Conservation (phyloP, 2,113 vertebrate genomes). For the Salvelinus sp. region DNA sequence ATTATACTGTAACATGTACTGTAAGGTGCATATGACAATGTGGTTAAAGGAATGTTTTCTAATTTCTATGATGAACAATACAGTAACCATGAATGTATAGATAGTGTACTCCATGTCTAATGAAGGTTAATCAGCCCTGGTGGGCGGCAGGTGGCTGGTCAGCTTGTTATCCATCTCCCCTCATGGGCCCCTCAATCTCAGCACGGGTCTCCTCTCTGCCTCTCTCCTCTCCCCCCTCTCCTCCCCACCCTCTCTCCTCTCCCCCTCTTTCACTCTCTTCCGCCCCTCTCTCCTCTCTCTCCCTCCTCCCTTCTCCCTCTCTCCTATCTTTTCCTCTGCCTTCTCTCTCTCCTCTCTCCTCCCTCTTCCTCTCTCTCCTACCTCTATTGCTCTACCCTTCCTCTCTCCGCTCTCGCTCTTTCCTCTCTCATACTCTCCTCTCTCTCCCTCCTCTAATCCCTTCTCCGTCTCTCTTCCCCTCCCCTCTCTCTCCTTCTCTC, state of each 20-base stretch:
- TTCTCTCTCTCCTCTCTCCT: neutral
- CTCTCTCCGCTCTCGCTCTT: no score
- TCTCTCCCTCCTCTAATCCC: neutral
- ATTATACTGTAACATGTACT: no score
- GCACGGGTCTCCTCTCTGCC: neutral
- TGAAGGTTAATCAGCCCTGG: no score
- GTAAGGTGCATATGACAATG: no score
- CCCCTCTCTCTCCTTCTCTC: neutral
- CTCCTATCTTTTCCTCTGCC: neutral
- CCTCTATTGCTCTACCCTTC: no score
- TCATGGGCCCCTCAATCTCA: neutral
- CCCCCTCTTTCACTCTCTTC: neutral
- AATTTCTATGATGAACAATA: no score
- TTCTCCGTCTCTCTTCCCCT: neutral
- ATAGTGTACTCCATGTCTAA: no score
- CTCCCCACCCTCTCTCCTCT: neutral
- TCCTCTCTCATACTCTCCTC: neutral
- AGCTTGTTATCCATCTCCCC: neutral
- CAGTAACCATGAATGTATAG: no score
- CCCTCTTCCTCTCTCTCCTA: neutral
- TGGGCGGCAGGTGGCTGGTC: no score
- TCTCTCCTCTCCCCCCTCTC: neutral
- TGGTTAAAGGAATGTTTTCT: no score
- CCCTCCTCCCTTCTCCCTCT: neutral
- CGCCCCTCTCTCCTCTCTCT: no score